A percentile compares a stretch with the other conserved stretches of the same genome.
Conservation (phyloP, 2,888 invertebrate genomes). For the Drosophila buzzatii region DNA sequence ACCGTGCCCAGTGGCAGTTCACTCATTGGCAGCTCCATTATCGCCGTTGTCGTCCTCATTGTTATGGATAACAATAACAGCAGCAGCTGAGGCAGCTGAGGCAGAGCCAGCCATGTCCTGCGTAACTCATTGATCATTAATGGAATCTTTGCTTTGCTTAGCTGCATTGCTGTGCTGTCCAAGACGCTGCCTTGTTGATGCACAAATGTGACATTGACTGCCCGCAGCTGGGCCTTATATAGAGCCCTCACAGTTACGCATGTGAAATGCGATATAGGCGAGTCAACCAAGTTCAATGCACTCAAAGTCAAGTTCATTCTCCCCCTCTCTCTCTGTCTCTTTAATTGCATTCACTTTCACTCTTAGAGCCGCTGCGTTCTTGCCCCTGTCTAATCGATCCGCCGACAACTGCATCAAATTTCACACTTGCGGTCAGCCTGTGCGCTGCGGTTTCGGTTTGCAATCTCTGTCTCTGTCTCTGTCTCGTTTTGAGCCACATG, state of each 20-base stretch:
- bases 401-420: conserved; percentile 42
- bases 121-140: conserved; percentile 73
- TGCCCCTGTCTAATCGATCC: conserved; percentile 28
- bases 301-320: conserved; percentile 15
- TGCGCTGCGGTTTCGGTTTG: conserved; percentile 6
- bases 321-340: conserved; percentile 15
- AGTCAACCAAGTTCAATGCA: conserved; percentile 69
- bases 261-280: conserved; percentile 33
- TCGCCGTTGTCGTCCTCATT: conserved; percentile 52
- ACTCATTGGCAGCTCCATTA: conserved; percentile 45
- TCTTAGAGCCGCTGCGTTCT: not conserved
- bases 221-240: conserved; percentile 58
- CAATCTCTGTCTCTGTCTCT: conserved; percentile 1
- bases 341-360: conserved; percentile 63
- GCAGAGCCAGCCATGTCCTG: conserved; percentile 11
- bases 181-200: conserved; percentile 21
- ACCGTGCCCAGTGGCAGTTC: conserved; percentile 22
- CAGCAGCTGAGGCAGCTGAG: conserved; percentile 1
- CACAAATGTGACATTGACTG: conserved; percentile 52
- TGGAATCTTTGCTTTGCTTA: conserved; percentile 49
- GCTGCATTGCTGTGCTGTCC: conserved; percentile 12
- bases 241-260: conserved; percentile 29
- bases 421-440: conserved; percentile 54
- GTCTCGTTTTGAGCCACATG: not conserved
- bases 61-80: conserved; percentile 52